Conservation (phyloP, 2,113 vertebrate species). For the Saccopteryx bilineata region DNA sequence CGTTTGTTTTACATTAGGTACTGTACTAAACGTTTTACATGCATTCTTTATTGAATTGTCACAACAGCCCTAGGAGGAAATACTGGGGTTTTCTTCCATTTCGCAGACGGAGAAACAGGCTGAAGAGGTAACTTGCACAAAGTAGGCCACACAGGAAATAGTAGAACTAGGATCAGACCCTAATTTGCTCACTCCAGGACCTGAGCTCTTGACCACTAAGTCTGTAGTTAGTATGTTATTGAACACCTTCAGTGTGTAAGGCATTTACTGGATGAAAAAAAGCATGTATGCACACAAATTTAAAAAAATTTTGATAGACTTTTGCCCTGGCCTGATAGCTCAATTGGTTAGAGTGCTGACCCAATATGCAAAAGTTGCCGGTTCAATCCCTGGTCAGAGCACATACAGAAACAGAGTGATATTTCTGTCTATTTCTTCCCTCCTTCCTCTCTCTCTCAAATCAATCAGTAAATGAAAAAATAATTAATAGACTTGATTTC, state of each 20-base stretch:
- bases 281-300: neutral
- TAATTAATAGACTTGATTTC: neutral
- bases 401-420: too few species aligned
- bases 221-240: neutral
- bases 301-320: neutral
- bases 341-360: too few species aligned
- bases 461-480: too few species aligned
- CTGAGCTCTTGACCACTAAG: neutral
- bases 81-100: slow-evolving; percentile 40
- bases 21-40: slow-evolving; percentile 24
- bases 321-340: neutral
- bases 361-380: too few species aligned
- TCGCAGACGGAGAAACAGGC: slow-evolving; percentile 61
- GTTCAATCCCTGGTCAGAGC: too few species aligned
- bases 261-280: slow-evolving; percentile 20
- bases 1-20: slow-evolving; percentile 30
- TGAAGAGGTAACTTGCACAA: slow-evolving; percentile 13
- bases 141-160: neutral
- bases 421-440: too few species aligned
- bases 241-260: neutral
- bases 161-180: neutral
- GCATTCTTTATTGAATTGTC: neutral
- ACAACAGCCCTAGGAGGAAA: slow-evolving; percentile 10
- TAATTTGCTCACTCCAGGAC: neutral
- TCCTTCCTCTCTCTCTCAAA: too few species aligned